Percentiles rank a stretch among this genome's conserved stretches.
Evolutionary conservation across 2,888 invertebrate species (phyloP).

Genomic region (Cephus spinipes): DNA sequence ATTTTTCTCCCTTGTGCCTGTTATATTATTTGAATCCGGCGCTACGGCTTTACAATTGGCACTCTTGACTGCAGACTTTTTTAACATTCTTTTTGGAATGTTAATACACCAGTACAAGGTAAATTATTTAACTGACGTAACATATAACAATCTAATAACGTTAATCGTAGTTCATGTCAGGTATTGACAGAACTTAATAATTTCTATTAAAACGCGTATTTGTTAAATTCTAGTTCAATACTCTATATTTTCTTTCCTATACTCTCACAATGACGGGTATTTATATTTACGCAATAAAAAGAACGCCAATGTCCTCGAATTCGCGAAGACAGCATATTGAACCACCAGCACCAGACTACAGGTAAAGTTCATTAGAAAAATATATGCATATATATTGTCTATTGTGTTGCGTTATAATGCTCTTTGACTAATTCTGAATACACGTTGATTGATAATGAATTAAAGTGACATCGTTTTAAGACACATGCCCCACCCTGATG

Average conservation of each 20-base stretch:
- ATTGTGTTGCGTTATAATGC: not conserved
- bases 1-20: constrained; percentile 81
- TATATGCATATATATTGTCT: not conserved
- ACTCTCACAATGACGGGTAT: constrained; percentile 82
- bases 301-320: constrained; percentile 69
- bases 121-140: constrained; percentile 15
- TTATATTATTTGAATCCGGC: constrained; percentile 81
- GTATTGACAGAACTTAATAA: not conserved
- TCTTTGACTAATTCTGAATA: not conserved
- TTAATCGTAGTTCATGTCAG: not conserved
- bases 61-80: constrained; percentile 86
- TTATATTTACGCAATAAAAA: constrained; percentile 74
- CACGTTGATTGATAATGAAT: constrained; percentile 19
- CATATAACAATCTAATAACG: not conserved
- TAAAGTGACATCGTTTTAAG: constrained; percentile 59
- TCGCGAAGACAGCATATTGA: constrained; percentile 60
- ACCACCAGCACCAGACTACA: constrained; percentile 61
- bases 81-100: constrained; percentile 84
- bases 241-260: constrained; percentile 84
- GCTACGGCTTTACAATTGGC: constrained; percentile 87
- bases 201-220: constrained; percentile 11
- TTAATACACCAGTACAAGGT: constrained; percentile 86
- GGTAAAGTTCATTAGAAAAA: constrained; percentile 39
- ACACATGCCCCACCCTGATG: constrained; percentile 60
- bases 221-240: constrained; percentile 78